These are phyloP conservation scores for Eupeodes latifasciatus DNA, from an alignment of 2,888 invertebrate genomes.

Conservation along the genomic window DNA sequence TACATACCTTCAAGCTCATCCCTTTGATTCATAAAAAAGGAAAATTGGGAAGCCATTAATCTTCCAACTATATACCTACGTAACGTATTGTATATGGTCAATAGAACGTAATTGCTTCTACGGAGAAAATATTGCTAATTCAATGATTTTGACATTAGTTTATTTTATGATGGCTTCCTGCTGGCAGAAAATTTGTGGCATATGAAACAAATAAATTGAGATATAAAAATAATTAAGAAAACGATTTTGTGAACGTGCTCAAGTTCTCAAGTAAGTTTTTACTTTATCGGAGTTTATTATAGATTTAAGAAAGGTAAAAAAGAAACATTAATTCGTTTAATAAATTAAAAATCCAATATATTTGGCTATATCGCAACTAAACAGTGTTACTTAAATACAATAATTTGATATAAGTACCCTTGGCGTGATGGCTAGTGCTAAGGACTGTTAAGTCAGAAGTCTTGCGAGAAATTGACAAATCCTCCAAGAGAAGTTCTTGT, in stretches of 20 bases:
- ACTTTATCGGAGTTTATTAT: neutral
- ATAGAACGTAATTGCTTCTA: neutral
- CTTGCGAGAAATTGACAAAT: no score
- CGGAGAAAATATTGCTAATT: slow-evolving; percentile 49
- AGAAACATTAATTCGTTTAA: neutral
- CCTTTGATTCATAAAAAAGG: no score
- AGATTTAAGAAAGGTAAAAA: neutral
- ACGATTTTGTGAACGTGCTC: slow-evolving; percentile 61
- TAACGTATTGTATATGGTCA: neutral
- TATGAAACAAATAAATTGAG: slow-evolving; percentile 57
- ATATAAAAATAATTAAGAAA: slow-evolving; percentile 64
- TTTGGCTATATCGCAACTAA: neutral
- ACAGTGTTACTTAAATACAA: neutral
- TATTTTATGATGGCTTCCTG: slow-evolving; percentile 13
- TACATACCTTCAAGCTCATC: no score
- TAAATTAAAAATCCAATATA: neutral
- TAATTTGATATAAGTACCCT: neutral
- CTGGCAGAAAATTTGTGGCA: slow-evolving; percentile 21
- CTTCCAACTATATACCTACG: neutral
- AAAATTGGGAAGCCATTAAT: neutral
- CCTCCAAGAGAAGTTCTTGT: no score
- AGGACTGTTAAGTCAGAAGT: neutral
- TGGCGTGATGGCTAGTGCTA: neutral
- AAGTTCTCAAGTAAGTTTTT: slow-evolving; percentile 56
- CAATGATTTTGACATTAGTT: slow-evolving; percentile 51